Evolutionary conservation across 2,888 invertebrate species (phyloP), one percentile per base, ranked within the genome.

Genomic region (Agrilus biguttatus): DNA sequence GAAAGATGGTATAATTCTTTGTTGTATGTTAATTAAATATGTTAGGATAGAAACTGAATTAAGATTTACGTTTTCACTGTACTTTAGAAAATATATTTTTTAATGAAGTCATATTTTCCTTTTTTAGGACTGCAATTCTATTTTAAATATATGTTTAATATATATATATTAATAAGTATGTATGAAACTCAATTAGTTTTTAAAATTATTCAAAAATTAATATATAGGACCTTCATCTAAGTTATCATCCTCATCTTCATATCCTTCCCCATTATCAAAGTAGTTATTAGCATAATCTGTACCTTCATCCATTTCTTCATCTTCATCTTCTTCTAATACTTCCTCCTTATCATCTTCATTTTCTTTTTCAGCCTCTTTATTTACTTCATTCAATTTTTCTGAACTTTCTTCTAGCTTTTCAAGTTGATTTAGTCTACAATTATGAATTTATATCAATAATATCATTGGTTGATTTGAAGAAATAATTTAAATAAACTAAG

Each of bases 271-370:
- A 62, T 88, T 87, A 60, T 89, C 88, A 63, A 89, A 89, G 61
- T 87, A 88, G 58, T 82, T 87, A 54, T 86, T 84, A 0, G 81
- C 83, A 59, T 89, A 89, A 62, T 89, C 88, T 17, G 87, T 89
- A 14, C 88, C 89, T 56, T 87, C 87, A 59, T 89, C 89, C 74
- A 87, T 80, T 64, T 89, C 88, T 58, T 86, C 82, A 55, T 88
- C 87, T 52, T 83, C 83, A 39, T 80, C 80, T 40, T 74, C 72
- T 46, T 79, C 77, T 45, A 75, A 74, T 36, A 72, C 71, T 33
- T 72, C 73, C 44, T 69, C 71, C 0, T 63, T 68, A n/a, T 71
- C 73, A 34, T 77, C 75, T 38, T 72, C 74, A 36, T 72, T 73
- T 36, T 70, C 72, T 44, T 65, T 70, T 32, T 65, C 67, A 10